Conservation (phyloP, 2,113 vertebrate species). For the Crotophaga sulcirostris region DNA sequence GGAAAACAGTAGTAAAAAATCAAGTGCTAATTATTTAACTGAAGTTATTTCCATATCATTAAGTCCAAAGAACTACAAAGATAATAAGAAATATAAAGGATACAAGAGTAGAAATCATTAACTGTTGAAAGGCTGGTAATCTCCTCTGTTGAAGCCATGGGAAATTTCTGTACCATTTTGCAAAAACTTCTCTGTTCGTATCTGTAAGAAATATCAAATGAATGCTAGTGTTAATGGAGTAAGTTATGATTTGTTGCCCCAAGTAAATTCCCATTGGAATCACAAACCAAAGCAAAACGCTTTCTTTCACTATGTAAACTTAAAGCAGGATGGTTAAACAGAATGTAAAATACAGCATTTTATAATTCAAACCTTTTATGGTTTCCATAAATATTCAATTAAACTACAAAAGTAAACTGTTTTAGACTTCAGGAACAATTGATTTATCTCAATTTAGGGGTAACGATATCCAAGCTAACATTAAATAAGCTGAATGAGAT, state of each 20-base stretch:
- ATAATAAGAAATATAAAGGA: slow-evolving; percentile 71
- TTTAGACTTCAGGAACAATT: neutral
- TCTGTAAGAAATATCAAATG: slow-evolving; percentile 60
- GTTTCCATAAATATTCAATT: neutral
- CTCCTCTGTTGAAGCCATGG: slow-evolving; percentile 65
- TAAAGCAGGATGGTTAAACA: neutral
- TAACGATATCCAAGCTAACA: neutral
- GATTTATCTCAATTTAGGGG: neutral
- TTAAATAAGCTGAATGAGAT: neutral
- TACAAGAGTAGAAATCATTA: slow-evolving; percentile 89
- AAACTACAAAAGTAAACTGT: neutral
- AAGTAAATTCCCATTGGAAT: neutral
- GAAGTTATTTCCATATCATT: neutral
- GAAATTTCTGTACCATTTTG: slow-evolving; percentile 68
- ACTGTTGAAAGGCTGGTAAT: slow-evolving; percentile 84
- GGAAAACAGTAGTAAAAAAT: neutral
- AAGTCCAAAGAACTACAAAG: neutral
- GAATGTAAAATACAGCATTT: neutral
- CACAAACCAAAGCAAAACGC: neutral
- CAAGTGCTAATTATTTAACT: neutral
- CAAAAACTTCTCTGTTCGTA: slow-evolving; percentile 78
- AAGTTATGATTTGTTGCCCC: neutral
- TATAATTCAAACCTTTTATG: neutral
- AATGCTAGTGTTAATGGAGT: neutral
- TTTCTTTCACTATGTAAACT: neutral